Evolutionary conservation across 30 jellyfish, hydroid and myxozoan genomes (phyloP).

Genomic region (Haliclystus octoradiatus): DNA sequence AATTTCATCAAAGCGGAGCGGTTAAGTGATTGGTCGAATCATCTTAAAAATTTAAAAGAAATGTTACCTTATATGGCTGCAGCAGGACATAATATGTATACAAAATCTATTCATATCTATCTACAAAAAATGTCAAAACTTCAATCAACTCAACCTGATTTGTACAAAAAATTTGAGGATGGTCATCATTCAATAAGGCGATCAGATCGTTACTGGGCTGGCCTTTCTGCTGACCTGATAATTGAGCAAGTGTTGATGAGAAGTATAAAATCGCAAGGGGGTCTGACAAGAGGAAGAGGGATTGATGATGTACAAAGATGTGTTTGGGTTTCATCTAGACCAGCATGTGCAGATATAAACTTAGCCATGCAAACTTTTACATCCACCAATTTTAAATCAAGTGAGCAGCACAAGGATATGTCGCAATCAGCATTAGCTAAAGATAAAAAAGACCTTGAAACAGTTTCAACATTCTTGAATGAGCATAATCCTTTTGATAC

Average conservation of each 20-base stretch:
- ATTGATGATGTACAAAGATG: constrained; percentile 17
- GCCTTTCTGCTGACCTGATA: constrained; percentile 46
- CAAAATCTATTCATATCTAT: constrained; percentile 29
- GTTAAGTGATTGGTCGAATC: constrained; percentile 23
- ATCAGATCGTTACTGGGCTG: constrained; percentile 23
- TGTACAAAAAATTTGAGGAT: background rate
- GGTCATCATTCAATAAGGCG: constrained; percentile 28
- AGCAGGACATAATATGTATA: constrained; percentile 38
- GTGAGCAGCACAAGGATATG: constrained; percentile 43
- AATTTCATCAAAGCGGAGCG: constrained; percentile 34
- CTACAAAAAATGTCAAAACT: constrained; percentile 32
- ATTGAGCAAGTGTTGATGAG: constrained; percentile 48
- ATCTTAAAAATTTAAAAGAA: constrained; percentile 5
- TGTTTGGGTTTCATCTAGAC: constrained; percentile 22
- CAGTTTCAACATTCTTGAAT: constrained; percentile 6
- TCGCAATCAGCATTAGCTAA: constrained; percentile 22
- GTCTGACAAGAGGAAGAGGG: constrained; percentile 42
- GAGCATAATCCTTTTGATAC: constrained; percentile 7
- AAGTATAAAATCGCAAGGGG: constrained; percentile 26
- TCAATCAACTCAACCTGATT: constrained; percentile 18
- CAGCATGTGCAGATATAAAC: constrained; percentile 9
- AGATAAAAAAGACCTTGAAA: constrained; percentile 13
- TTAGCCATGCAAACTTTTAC: constrained; percentile 30
- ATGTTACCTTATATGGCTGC: constrained; percentile 40
- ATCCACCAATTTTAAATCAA: constrained; percentile 4